Percentiles rank a stretch among this genome's conserved stretches.
phyloP scores from a whole-genome alignment of 2,888 invertebrate genomes.

The Zygogramma bicolorata region DNA sequence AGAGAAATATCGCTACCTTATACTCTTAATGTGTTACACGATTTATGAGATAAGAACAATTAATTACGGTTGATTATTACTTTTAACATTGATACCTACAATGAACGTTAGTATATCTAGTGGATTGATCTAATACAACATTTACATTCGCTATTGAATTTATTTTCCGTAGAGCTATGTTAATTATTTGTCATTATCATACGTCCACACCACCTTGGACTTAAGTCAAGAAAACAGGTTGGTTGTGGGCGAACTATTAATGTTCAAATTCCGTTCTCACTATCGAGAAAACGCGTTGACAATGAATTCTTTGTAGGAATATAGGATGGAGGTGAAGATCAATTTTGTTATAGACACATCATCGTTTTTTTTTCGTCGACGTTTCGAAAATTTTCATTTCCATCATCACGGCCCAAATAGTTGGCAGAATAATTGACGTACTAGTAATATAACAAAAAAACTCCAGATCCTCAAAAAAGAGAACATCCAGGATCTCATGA shows the following conservation, averaged over 20 bases:
- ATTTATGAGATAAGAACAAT: not conserved
- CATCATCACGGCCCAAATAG: too few species aligned
- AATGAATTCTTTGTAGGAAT: too few species aligned
- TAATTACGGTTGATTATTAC: not conserved
- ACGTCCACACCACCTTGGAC: not conserved
- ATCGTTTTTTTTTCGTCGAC: too few species aligned
- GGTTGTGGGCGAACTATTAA: constrained; percentile 1
- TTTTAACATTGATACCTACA: not conserved
- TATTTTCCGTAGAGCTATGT: not conserved
- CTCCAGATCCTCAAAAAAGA: too few species aligned
- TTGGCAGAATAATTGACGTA: too few species aligned
- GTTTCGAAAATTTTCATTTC: too few species aligned
- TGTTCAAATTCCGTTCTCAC: not conserved
- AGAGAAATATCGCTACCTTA: not conserved
- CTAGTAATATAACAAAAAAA: too few species aligned
- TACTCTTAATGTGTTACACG: not conserved
- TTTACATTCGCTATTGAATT: not conserved
- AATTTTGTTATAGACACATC: too few species aligned
- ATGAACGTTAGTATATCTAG: not conserved
- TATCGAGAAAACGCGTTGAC: too few species aligned
- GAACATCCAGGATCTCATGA: too few species aligned
- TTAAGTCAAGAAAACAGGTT: not conserved
- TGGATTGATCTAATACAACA: not conserved
- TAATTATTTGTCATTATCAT: not conserved
- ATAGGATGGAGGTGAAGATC: too few species aligned